These are phyloP conservation scores for Aplocera efformata DNA, from an alignment of 2,888 invertebrate species.

Conservation along the genomic window DNA sequence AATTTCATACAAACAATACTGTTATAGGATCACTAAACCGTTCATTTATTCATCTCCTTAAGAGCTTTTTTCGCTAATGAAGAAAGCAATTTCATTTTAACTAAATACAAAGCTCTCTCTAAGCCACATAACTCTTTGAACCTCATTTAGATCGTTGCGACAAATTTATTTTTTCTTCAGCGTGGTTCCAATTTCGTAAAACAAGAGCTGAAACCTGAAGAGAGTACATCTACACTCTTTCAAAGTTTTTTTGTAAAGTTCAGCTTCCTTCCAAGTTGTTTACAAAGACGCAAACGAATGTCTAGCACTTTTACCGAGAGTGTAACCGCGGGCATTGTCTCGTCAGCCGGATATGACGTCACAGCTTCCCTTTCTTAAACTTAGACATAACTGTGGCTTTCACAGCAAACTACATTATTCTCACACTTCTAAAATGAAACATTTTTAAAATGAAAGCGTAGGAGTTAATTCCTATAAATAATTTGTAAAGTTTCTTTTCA, in stretches of 20 bases:
- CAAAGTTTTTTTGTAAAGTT: slow-evolving; percentile 25
- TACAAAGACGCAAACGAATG: slow-evolving; percentile 31
- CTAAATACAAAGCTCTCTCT: no score
- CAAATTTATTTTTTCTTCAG: no score
- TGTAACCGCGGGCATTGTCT: slow-evolving; percentile 33
- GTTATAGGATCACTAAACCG: no score
- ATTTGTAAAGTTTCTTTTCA: no score
- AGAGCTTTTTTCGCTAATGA: no score
- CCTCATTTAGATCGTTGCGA: no score
- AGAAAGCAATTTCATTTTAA: no score
- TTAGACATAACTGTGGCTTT: slow-evolving; percentile 24
- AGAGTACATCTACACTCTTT: slow-evolving; percentile 10
- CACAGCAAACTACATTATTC: slow-evolving; percentile 8
- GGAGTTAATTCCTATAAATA: no score
- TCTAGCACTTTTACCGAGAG: slow-evolving; percentile 31
- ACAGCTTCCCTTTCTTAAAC: slow-evolving; percentile 28
- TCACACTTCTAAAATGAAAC: slow-evolving; percentile 2
- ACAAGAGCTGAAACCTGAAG: neutral
- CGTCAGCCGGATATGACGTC: slow-evolving; percentile 32
- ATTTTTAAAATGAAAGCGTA: no score
- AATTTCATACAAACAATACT: no score
- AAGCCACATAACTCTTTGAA: no score
- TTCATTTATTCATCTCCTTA: no score
- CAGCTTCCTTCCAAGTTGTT: slow-evolving; percentile 22
- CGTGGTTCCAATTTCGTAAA: neutral